Evolutionary conservation across 2,888 invertebrate genomes (phyloP).

Genomic region (Euspilapteryx auroguttella): DNA sequence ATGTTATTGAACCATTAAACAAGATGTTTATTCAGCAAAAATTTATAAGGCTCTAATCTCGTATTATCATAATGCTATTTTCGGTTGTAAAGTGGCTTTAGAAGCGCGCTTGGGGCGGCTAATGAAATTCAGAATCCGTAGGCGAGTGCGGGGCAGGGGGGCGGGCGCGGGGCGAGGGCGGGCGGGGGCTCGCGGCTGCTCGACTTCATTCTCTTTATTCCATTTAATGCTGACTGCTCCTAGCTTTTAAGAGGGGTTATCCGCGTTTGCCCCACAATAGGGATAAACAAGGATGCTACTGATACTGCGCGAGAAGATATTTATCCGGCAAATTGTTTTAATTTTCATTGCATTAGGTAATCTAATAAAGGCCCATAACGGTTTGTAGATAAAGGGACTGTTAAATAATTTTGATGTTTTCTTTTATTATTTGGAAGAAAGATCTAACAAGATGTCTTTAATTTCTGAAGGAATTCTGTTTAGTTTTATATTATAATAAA

Average conservation of each 20-base stretch:
- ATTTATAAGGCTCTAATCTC: conserved; percentile 53
- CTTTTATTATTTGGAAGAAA: too few species aligned
- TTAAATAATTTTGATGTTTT: too few species aligned
- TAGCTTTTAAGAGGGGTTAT: conserved; percentile 62
- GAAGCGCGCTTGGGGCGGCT: conserved; percentile 34
- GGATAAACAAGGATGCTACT: conserved; percentile 56
- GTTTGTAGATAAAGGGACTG: conserved; percentile 42
- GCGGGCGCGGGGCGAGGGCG: conserved; percentile 9
- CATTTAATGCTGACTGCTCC: conserved; percentile 61
- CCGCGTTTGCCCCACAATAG: conserved; percentile 51
- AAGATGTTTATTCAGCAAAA: conserved; percentile 49
- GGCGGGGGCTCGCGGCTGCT: conserved; percentile 38
- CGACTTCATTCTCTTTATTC: conserved; percentile 59
- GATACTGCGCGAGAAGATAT: conserved; percentile 55
- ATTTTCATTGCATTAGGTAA: conserved; percentile 58
- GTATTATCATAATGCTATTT: conserved; percentile 58
- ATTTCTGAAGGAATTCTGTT: too few species aligned
- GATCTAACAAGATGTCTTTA: too few species aligned
- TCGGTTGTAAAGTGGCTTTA: conserved; percentile 56
- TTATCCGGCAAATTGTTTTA: conserved; percentile 64
- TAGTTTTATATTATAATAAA: too few species aligned
- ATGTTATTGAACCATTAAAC: conserved; percentile 39
- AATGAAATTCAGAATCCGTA: conserved; percentile 57
- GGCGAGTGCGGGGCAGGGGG: conserved; percentile 11
- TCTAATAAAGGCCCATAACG: conserved; percentile 54